These are phyloP conservation scores for Turritopsis rubra DNA, from an alignment of 30 jellyfish, hydroid and myxozoan species.

Conservation along the genomic window DNA sequence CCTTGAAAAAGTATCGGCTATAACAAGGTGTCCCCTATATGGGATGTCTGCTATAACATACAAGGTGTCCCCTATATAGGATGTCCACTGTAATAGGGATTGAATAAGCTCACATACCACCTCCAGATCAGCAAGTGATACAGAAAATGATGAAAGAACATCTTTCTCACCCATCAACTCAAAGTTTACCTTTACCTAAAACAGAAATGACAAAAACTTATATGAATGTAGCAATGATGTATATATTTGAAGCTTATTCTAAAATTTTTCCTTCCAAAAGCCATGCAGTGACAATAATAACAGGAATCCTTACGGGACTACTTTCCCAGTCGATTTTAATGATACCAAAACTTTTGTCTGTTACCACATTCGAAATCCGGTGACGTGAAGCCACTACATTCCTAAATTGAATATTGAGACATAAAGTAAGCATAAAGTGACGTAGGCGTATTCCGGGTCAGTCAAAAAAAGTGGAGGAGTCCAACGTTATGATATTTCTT, in stretches of 20 bases:
- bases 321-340: conserved; percentile 73
- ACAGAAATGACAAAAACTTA: not conserved
- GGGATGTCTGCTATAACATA: too few relatives aligned
- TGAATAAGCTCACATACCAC: conserved; percentile 38
- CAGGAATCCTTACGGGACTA: conserved; percentile 8
- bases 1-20: too few relatives aligned
- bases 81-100: not conserved
- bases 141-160: conserved; percentile 30
- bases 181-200: conserved; percentile 48
- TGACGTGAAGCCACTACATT: conserved; percentile 90
- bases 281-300: too few relatives aligned
- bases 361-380: conserved; percentile 72
- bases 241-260: not conserved
- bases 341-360: conserved; percentile 74
- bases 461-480: too few relatives aligned
- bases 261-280: not conserved
- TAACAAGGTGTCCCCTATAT: too few relatives aligned
- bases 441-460: too few relatives aligned
- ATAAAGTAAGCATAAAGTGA: not conserved
- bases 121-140: conserved; percentile 59
- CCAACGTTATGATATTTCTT: too few relatives aligned
- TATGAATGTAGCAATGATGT: not conserved
- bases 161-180: conserved; percentile 59
- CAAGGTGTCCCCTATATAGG: not conserved
- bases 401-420: conserved; percentile 40